Evolutionary conservation across 2,888 invertebrate species (phyloP).

Genomic region (Megamerina dolium): DNA sequence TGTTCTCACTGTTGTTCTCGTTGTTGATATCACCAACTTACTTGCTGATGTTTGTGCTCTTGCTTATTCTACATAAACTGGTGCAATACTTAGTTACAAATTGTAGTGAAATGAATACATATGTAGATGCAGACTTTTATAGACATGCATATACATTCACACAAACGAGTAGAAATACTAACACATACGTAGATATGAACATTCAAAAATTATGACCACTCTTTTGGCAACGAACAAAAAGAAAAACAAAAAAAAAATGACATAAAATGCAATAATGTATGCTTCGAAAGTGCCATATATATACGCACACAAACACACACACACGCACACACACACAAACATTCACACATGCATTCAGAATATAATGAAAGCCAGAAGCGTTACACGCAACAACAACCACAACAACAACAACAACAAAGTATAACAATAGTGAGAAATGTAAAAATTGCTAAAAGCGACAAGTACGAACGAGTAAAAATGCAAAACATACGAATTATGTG

Average conservation of each 20-base stretch:
- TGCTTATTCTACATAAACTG: too few species aligned
- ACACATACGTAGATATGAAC: too few species aligned
- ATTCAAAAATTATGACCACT: slow-evolving; percentile 9
- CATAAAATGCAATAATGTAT: slow-evolving; percentile 1
- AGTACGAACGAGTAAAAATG: background rate
- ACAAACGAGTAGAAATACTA: too few species aligned
- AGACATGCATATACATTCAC: too few species aligned
- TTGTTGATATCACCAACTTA: too few species aligned
- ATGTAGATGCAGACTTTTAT: too few species aligned
- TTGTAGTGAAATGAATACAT: too few species aligned
- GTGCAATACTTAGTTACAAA: too few species aligned
- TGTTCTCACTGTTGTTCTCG: too few species aligned
- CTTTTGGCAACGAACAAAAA: slow-evolving; percentile 8
- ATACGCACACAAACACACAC: background rate
- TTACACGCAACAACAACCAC: background rate
- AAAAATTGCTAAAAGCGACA: background rate
- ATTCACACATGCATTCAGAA: background rate
- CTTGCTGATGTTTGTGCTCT: too few species aligned
- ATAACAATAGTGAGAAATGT: background rate
- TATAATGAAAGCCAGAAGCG: background rate
- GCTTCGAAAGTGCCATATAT: background rate
- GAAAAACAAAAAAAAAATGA: too few species aligned
- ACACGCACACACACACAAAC: background rate
- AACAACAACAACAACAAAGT: background rate
- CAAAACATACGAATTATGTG: slow-evolving; percentile 7